Evolutionary conservation across 2,888 invertebrate genomes (phyloP), one percentile per base, ranked within the genome.

Genomic region (Rhabditoides inermis): DNA sequence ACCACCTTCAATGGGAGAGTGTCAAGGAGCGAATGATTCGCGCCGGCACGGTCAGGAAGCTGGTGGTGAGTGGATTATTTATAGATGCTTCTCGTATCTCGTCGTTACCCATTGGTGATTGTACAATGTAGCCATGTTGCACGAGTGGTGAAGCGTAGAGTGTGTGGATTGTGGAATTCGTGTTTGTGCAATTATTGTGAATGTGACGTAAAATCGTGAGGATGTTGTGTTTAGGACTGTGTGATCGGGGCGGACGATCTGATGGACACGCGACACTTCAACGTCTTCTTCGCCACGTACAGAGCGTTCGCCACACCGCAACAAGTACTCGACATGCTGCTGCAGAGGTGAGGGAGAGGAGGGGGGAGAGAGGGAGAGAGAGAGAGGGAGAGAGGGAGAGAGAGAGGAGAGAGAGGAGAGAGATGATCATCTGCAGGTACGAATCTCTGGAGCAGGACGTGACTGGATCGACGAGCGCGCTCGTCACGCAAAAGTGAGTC

Each of bases 1-100:
- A 73, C 46, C 91, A 94, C 78, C 81, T 98, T 78, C 94, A 95
- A 84, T 98, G 98, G 98, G 92, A 94, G 82, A 92, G 91, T 37
- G 90, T 92, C 62, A 84, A 90, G 62, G 90, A 92, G 60, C 85
- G 90, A 56, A 88, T 90, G 77, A 85, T 98, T 65, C 94, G 94
- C 81, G 92, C 92, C 18, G 98, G 92, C 51, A 90, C 92, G 2
- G 84, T 95, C 68, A 87, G 88, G 76, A 85, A 87, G 72, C 83
- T 98, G 61, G 90, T 98, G 53, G 92, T 69, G 44, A 52, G 65
- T 52, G 32, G 40, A n/a, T n/a, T n/a, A n/a, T n/a, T n/a, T n/a
- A n/a, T n/a, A n/a, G n/a, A n/a, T n/a, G n/a, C n/a, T n/a, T n/a
- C n/a, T n/a, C n/a, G n/a, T n/a, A n/a, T n/a, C n/a, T n/a, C n/a